These are phyloP conservation scores for Falco columbarius DNA, from an alignment of 2,797 vertebrate genomes.

Conservation along the genomic window DNA sequence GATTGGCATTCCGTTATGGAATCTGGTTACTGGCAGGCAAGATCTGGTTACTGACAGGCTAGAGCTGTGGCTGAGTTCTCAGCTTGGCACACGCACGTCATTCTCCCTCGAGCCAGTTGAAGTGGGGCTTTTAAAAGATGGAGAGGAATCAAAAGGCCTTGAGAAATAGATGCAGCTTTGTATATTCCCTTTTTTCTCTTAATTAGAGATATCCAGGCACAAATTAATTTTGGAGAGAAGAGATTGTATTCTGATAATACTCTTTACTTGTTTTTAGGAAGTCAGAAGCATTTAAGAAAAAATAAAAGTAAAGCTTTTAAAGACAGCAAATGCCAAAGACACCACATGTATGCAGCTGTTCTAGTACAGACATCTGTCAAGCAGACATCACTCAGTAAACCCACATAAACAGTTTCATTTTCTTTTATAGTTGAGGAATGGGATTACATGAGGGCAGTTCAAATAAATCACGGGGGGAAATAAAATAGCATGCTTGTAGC, in stretches of 20 bases:
- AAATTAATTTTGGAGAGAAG: conserved; percentile 66
- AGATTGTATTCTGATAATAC: conserved; percentile 54
- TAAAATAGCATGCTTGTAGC: conserved; percentile 63
- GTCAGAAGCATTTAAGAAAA: conserved; percentile 58
- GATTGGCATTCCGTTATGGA: background rate
- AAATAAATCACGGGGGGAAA: conserved; percentile 76
- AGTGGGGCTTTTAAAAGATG: background rate
- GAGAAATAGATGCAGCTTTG: background rate
- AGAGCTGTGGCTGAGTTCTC: background rate
- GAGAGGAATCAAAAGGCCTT: background rate
- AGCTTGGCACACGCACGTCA: accelerated
- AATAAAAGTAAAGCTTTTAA: conserved; percentile 71
- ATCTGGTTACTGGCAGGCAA: background rate
- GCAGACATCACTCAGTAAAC: conserved; percentile 76
- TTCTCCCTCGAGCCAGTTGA: background rate
- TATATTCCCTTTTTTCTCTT: background rate
- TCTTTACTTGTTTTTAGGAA: conserved; percentile 71
- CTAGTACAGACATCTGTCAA: conserved; percentile 79
- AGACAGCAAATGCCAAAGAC: conserved; percentile 69
- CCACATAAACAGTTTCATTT: conserved; percentile 74
- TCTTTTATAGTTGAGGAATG: conserved; percentile 78
- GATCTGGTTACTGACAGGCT: background rate
- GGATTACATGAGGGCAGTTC: conserved; percentile 75
- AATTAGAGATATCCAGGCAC: conserved; percentile 38
- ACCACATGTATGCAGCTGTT: conserved; percentile 65